These are phyloP conservation scores for Anguilla anguilla DNA, from an alignment of 2,797 vertebrate species.

Conservation along the genomic window DNA sequence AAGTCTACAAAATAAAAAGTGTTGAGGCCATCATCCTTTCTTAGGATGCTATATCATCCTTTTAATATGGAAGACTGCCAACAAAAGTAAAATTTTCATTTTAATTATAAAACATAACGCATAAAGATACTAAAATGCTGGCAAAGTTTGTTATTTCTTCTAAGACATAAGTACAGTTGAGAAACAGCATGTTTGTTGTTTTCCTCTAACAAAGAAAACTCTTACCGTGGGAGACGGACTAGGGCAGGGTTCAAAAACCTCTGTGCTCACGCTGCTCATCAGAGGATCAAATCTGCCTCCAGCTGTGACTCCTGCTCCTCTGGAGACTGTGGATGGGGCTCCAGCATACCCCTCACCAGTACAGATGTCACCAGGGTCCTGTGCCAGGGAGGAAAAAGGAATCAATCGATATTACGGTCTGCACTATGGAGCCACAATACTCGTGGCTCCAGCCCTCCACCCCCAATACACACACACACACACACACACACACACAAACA, in stretches of 20 bases:
- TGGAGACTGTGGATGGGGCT: background rate
- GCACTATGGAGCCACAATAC: background rate
- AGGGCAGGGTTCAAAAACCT: background rate
- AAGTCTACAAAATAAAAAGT: background rate
- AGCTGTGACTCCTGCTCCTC: background rate
- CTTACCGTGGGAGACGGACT: background rate
- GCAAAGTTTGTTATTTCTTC: background rate
- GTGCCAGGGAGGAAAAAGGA: constrained; percentile 17
- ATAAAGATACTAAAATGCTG: background rate
- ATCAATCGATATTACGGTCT: background rate
- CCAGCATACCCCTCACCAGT: constrained; percentile 27
- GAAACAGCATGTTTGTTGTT: background rate
- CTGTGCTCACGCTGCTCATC: background rate
- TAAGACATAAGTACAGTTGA: background rate
- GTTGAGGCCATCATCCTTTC: background rate
- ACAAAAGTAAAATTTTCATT: background rate
- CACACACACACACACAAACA: too few species aligned
- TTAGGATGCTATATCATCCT: background rate
- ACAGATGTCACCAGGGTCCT: constrained; percentile 66
- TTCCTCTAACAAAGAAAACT: background rate
- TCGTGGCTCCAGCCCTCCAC: background rate
- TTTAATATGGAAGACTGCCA: background rate
- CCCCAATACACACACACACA: background rate
- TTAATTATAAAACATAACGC: background rate
- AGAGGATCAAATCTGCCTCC: background rate